phyloP scores from a whole-genome alignment of 1,140 invertebrate genomes.

The Drosophila nikananu region DNA sequence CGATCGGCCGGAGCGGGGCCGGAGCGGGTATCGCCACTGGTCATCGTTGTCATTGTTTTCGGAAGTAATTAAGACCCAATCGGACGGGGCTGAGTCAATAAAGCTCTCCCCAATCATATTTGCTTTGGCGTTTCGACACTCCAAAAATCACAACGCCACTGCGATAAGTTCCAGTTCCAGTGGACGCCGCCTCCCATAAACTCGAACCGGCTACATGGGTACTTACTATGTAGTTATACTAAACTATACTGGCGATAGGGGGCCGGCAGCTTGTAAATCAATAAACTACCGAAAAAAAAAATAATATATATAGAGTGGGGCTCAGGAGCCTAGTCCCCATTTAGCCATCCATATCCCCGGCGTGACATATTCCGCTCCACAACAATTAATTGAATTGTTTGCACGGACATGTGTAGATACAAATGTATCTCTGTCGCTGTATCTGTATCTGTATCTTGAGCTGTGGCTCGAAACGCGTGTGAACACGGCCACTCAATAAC shows the following conservation, averaged over 20 bases:
- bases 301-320: slow-evolving; percentile 4
- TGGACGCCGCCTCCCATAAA: slow-evolving; percentile 57
- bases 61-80: slow-evolving; percentile 83
- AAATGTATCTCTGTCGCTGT: slow-evolving; percentile 68
- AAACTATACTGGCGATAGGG: slow-evolving; percentile 51
- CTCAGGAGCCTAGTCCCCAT: slow-evolving; percentile 6
- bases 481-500: slow-evolving; percentile 82
- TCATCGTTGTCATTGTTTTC: slow-evolving; percentile 75
- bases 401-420: slow-evolving; percentile 76
- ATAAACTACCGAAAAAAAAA: slow-evolving; percentile 79
- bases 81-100: slow-evolving; percentile 64
- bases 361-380: slow-evolving; percentile 66
- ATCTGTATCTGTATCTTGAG: slow-evolving; percentile 39
- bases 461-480: slow-evolving; percentile 45
- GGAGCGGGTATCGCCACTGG: slow-evolving; percentile 50
- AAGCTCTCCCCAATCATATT: slow-evolving; percentile 75
- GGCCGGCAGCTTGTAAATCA: slow-evolving; percentile 71
- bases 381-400: slow-evolving; percentile 84
- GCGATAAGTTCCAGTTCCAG: slow-evolving; percentile 69
- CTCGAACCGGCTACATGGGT: slow-evolving; percentile 12
- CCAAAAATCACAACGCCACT: slow-evolving; percentile 74
- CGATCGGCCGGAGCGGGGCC: neutral
- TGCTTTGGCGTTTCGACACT: slow-evolving; percentile 83
- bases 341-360: slow-evolving; percentile 42
- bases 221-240: slow-evolving; percentile 5